A percentile compares a stretch with the other conserved stretches of the same genome.
Conservation (phyloP, 2,797 vertebrate species). For the Enoplosus armatus region DNA sequence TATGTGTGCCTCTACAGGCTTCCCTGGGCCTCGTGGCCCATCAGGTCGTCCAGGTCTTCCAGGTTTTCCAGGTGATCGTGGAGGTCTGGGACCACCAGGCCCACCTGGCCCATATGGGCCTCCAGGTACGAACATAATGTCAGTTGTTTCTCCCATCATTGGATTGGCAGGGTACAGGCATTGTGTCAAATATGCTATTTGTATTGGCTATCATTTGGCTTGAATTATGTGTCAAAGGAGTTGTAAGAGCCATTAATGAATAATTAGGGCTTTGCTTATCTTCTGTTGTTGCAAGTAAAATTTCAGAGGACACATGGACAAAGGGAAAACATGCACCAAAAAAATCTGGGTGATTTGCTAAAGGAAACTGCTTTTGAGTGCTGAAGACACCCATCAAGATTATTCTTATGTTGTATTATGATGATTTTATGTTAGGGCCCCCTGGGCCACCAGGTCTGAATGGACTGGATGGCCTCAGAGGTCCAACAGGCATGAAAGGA, state of each 20-base stretch:
- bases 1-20: slow-evolving; percentile 47
- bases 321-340: background rate
- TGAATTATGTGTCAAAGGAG: background rate
- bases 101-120: slow-evolving; percentile 58
- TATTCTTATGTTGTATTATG: slow-evolving; percentile 16
- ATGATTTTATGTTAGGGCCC: slow-evolving; percentile 50
- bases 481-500: slow-evolving; percentile 71
- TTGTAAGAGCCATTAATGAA: background rate
- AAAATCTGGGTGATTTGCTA: background rate
- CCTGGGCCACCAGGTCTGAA: slow-evolving; percentile 67
- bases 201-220: background rate
- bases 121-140: slow-evolving; percentile 56
- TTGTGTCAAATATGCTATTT: background rate
- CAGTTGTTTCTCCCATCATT: background rate
- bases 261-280: too few relatives aligned
- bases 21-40: slow-evolving; percentile 53
- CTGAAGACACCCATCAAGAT: background rate
- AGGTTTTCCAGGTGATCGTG: slow-evolving; percentile 61
- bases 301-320: background rate
- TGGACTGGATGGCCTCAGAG: slow-evolving; percentile 76
- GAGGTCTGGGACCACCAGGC: slow-evolving; percentile 59
- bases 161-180: background rate
- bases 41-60: slow-evolving; percentile 48
- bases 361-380: background rate
- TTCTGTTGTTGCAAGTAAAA: too few relatives aligned